Evolutionary conservation across 2,888 invertebrate genomes (phyloP).

Genomic region (Xestia rhomboidea): DNA sequence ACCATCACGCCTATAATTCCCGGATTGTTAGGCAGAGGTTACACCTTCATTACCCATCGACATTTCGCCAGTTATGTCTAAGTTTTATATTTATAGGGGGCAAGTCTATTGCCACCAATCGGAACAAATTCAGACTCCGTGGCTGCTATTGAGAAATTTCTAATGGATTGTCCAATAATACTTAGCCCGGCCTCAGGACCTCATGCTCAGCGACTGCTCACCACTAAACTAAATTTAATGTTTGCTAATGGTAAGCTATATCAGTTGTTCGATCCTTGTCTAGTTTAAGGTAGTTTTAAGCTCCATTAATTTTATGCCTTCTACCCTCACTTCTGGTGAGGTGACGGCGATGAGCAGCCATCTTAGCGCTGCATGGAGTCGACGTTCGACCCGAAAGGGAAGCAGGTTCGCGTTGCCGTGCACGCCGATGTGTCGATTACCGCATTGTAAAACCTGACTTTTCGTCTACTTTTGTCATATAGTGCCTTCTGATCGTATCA

Average conservation of each 20-base stretch:
- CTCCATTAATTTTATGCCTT: too few relatives aligned
- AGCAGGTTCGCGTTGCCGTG: too few relatives aligned
- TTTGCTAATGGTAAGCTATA: neutral
- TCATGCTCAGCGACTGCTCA: neutral
- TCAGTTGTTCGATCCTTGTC: too few relatives aligned
- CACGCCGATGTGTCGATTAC: too few relatives aligned
- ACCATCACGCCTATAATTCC: neutral
- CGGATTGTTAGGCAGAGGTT: neutral
- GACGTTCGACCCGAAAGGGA: too few relatives aligned
- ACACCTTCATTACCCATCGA: neutral
- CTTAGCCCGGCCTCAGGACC: neutral
- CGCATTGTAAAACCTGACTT: too few relatives aligned
- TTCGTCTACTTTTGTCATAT: too few relatives aligned
- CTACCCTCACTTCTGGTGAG: too few relatives aligned
- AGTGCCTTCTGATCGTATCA: too few relatives aligned
- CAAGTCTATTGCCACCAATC: neutral
- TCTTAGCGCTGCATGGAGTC: too few relatives aligned
- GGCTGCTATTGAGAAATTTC: neutral
- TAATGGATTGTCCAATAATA: neutral
- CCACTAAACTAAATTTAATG: neutral
- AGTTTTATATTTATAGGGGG: neutral
- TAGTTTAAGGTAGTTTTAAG: too few relatives aligned
- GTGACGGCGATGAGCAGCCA: too few relatives aligned
- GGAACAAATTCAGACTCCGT: neutral
- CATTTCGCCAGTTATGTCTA: neutral